Evolutionary conservation across 2,113 vertebrate genomes (phyloP), one percentile per base, ranked within the genome.

Genomic region (Elephas maximus): DNA sequence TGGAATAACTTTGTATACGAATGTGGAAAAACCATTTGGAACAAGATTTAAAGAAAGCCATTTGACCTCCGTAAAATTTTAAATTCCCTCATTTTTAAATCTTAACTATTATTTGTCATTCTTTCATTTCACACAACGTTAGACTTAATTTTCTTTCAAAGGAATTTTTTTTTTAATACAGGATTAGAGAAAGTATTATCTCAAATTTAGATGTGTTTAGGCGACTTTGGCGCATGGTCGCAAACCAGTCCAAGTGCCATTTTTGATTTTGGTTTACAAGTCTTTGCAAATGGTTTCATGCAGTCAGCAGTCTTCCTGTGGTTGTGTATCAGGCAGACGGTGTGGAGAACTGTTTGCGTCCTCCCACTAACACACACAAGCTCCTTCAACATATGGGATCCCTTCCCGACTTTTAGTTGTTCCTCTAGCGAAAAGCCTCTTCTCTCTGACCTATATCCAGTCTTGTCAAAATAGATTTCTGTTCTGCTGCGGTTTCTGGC

Each of bases 21-120:
- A 82, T 33, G 18, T 1, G 4, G 76, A 67, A 18, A 48, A 33
- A 8, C 80, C 12, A 0, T 37, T 17, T 11, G 21, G 87, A 74
- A 30, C 57, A 51, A 48, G 63, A 23, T 18, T n/a, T 33, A 21
- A 78, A 86, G 69, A 67, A 37, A 76, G 20, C 24, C 0, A 0
- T 0, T 0, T 21, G 81, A n/a, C 33, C 26, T 65, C 0, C 2
- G 1, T n/a, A 3, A 28, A 20, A 24, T 28, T 37, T 62, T 5
- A 18, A 6, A 23, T 30, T 14, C 37, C 48, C 37, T 44, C 1
- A 0, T 17, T 33, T 20, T 71, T 17, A 0, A 67, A 0, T 77
- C 18, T 74, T 80, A 30, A 51, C 76, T 57, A 0, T 8, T 0
- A 2, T 60, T 8, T 2, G 8, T 21, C 3, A 1, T 73, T n/a